phyloP scores from a whole-genome alignment of 37 sponge, comb jelly and placozoan genomes.

The Halichondria panicea region DNA sequence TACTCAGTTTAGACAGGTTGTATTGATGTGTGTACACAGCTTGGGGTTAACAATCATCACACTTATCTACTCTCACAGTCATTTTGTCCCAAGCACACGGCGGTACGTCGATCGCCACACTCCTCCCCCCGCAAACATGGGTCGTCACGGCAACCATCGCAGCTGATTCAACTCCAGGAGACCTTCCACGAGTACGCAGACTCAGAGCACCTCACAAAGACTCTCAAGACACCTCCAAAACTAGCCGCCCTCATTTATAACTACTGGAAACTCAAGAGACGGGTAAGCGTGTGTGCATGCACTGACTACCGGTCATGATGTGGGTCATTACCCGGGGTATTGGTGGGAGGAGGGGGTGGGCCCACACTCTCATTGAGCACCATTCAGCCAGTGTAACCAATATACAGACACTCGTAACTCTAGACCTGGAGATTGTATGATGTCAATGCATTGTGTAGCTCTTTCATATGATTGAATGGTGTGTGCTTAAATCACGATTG shows the following conservation, averaged over 20 bases:
- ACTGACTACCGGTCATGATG: too few relatives aligned
- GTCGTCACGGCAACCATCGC: conserved; percentile 17
- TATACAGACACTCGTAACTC: too few relatives aligned
- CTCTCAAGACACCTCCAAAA: conserved; percentile 38
- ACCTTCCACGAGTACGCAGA: conserved; percentile 69
- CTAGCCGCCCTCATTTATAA: conserved; percentile 66
- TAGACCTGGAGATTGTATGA: too few relatives aligned
- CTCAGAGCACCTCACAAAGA: conserved; percentile 40
- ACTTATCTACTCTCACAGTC: conserved; percentile 40
- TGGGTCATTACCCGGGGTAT: background rate
- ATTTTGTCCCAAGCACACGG: conserved; percentile 79
- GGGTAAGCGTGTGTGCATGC: too few relatives aligned
- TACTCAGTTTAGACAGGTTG: too few relatives aligned
- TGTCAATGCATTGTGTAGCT: too few relatives aligned
- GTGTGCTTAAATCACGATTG: too few relatives aligned
- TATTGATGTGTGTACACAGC: too few relatives aligned
- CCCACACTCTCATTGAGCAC: too few relatives aligned
- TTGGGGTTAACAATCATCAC: too few relatives aligned
- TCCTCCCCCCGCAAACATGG: conserved; percentile 36
- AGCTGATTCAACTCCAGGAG: conserved; percentile 66
- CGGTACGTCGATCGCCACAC: conserved; percentile 26
- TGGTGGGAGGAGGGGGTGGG: background rate
- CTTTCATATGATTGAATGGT: too few relatives aligned
- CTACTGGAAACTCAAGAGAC: conserved; percentile 95
- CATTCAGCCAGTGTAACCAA: too few relatives aligned